Evolutionary conservation across 2,797 vertebrate genomes (phyloP).

Genomic region (Macropus fuliginosus): DNA sequence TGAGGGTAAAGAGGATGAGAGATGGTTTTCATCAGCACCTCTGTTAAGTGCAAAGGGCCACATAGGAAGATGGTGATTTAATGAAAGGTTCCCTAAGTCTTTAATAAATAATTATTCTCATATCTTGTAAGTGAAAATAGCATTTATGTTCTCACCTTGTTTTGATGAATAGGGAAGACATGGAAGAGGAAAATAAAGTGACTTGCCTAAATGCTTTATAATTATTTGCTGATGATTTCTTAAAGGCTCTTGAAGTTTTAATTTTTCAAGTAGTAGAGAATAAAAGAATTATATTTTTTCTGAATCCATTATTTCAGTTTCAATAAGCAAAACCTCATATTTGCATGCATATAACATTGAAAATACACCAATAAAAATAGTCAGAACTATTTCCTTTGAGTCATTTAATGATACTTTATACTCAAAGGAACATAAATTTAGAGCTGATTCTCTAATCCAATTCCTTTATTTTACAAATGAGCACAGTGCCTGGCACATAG

Average conservation of each 20-base stretch:
- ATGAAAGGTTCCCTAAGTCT: background rate
- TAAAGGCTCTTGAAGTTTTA: background rate
- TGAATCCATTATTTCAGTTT: background rate
- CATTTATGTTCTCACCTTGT: background rate
- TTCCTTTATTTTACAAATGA: background rate
- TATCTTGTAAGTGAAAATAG: background rate
- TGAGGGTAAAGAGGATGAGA: conserved; percentile 28
- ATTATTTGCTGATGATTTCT: background rate
- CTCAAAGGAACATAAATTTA: background rate
- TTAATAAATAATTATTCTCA: conserved; percentile 9
- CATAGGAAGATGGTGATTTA: background rate
- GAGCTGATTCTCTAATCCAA: background rate
- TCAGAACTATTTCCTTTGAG: background rate
- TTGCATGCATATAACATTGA: background rate
- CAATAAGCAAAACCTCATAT: background rate
- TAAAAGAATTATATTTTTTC: background rate
- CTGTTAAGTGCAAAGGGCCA: background rate
- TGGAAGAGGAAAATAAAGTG: conserved; percentile 2
- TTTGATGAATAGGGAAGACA: conserved; percentile 5
- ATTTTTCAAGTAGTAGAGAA: background rate
- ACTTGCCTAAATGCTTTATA: background rate
- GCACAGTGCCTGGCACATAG: background rate
- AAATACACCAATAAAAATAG: background rate
- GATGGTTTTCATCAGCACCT: conserved; percentile 41
- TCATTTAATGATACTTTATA: background rate